These are phyloP conservation scores for Eupelmus urozonus DNA, from an alignment of 2,888 invertebrate species.

Conservation along the genomic window DNA sequence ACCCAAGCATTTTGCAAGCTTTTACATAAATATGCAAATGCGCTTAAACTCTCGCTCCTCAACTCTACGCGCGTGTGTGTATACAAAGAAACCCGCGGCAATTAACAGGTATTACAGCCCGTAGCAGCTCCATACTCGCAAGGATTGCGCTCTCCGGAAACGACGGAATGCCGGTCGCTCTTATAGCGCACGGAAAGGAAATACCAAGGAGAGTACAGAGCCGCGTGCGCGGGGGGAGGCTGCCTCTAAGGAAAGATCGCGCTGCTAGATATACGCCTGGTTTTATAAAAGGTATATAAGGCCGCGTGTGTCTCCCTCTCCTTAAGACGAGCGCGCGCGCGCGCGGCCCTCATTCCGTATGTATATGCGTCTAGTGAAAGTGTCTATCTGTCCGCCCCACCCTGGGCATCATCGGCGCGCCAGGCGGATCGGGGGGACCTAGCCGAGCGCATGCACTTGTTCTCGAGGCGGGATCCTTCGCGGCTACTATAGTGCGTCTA, in stretches of 20 bases:
- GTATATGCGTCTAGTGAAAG: slow-evolving; percentile 52
- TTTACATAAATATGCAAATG: too few relatives aligned
- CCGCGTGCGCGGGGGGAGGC: too few relatives aligned
- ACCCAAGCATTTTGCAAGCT: too few relatives aligned
- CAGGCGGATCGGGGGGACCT: slow-evolving; percentile 22
- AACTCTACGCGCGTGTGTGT: too few relatives aligned
- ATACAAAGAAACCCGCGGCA: neutral
- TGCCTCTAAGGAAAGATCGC: too few relatives aligned
- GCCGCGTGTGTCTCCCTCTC: neutral
- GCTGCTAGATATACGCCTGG: too few relatives aligned
- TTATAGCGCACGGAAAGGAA: neutral
- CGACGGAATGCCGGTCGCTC: slow-evolving; percentile 27
- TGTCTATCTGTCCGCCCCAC: slow-evolving; percentile 54
- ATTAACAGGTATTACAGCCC: neutral
- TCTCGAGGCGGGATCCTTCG: slow-evolving; percentile 15
- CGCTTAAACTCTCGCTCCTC: too few relatives aligned
- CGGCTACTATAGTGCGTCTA: neutral
- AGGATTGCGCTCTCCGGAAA: too few relatives aligned
- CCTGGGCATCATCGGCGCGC: slow-evolving; percentile 18
- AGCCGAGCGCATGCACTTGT: slow-evolving; percentile 39
- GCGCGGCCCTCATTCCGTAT: slow-evolving; percentile 27
- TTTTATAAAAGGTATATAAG: neutral
- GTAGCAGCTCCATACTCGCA: too few relatives aligned
- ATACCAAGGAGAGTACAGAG: neutral
- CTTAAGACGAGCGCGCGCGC: neutral